Evolutionary conservation across 2,888 invertebrate genomes (phyloP), one percentile per base, ranked within the genome.

Genomic region (Girardia tigrina): DNA sequence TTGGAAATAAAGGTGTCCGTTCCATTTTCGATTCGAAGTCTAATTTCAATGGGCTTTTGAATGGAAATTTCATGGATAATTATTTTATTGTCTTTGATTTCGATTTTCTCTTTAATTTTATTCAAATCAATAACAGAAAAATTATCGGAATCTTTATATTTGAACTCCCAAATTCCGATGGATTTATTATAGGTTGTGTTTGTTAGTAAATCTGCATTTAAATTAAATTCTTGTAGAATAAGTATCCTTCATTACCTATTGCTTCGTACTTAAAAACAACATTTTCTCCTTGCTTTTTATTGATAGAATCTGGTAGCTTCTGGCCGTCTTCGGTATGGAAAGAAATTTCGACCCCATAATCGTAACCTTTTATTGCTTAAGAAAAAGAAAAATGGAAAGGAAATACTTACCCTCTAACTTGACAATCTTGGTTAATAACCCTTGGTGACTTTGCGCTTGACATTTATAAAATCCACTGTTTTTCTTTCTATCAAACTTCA

Each of bases 401-500:
- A 36, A 36, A 16, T 36, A 16, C 8, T 56, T 8, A 56, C 56
- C 56, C 23, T 56, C 56, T 8, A 56, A n/a, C 4, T 56, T n/a
- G n/a, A 56, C 56, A n/a, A 2, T 56, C 56, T 56, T 56, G 6
- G 56, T 8, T 16, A 56, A 16, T 8, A 56, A 4, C 4, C 56
- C 56, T 12, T 12, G 8, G 23, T 56, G 8, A 56, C 56, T 56
- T 12, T 20, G 8, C 23, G 56, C 56, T n/a, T 56, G 8, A 56
- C 56, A 56, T 56, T 56, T 56, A 56, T 56, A 56, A 20, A 2
- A 6, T 56, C 56, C 56, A 56, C 56, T 56, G 56, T 56, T 56
- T 56, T n/a, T 56, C 56, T 56, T 56, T 4, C 56, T n/a, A 56
- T 56, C 56, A 56, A 56, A 56, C 23, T 56, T 56, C n/a, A 20